Evolutionary conservation across 64 coral and sea anemone genomes (phyloP).

Genomic region (Cladopsammia gracilis): DNA sequence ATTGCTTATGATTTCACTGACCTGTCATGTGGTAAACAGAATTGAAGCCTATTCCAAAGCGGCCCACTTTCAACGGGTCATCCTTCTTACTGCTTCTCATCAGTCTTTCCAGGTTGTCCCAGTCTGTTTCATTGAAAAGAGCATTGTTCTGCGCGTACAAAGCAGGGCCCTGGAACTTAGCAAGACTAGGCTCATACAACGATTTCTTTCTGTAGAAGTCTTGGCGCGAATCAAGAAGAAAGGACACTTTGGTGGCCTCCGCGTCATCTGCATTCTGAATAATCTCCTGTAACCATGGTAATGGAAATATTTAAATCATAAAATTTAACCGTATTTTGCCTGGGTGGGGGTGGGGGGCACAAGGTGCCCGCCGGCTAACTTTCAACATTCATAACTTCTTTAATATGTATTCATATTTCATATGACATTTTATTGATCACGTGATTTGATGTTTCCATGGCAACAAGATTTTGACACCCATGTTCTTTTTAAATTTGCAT

Average conservation of each 20-base stretch:
- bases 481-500: too few species aligned
- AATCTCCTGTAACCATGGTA: slow-evolving; percentile 50
- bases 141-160: slow-evolving; percentile 79
- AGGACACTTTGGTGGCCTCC: slow-evolving; percentile 59
- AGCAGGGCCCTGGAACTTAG: slow-evolving; percentile 78
- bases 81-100: slow-evolving; percentile 88
- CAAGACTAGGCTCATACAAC: slow-evolving; percentile 42
- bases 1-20: not conserved
- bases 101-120: slow-evolving; percentile 75
- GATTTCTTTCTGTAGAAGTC: slow-evolving; percentile 50
- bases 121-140: slow-evolving; percentile 68
- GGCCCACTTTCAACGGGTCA: slow-evolving; percentile 86
- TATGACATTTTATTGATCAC: too few species aligned
- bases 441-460: too few species aligned
- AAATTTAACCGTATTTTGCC: too few species aligned
- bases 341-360: too few species aligned
- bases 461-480: too few species aligned
- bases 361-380: too few species aligned
- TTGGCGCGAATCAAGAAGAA: slow-evolving; percentile 80
- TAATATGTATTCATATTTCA: too few species aligned
- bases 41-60: slow-evolving; percentile 91
- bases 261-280: slow-evolving; percentile 94
- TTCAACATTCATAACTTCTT: too few species aligned
- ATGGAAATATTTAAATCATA: too few species aligned
- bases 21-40: slow-evolving; percentile 88